Conservation (phyloP, 2,797 vertebrate species). For the Ataeniobius toweri region DNA sequence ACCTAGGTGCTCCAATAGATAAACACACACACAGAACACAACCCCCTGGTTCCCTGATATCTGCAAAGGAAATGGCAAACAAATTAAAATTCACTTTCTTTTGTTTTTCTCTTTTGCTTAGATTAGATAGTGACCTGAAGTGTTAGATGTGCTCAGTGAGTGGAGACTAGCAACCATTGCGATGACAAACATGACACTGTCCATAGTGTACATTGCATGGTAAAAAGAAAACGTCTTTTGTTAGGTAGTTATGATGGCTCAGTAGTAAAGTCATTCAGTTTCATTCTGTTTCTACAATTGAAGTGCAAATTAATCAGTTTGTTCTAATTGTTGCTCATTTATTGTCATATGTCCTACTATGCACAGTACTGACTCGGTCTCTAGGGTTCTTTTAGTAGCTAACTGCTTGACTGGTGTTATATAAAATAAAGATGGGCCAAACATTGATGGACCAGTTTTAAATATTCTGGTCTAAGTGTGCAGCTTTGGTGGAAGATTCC, state of each 20-base stretch:
- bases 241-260: no score
- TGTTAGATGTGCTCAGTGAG: conserved; percentile 73
- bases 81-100: no score
- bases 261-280: background rate
- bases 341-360: background rate
- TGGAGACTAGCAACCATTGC: conserved; percentile 67
- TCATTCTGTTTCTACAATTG: background rate
- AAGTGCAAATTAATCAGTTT: background rate
- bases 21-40: no score
- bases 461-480: background rate
- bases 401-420: background rate
- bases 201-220: conserved; percentile 8
- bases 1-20: no score
- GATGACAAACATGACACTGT: conserved; percentile 58
- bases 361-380: background rate
- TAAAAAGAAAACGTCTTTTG: conserved; percentile 10
- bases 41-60: no score
- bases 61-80: no score
- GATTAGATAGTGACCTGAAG: conserved; percentile 69
- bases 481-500: conserved; percentile 11
- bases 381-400: background rate
- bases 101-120: conserved; percentile 24
- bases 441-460: conserved; percentile 61
- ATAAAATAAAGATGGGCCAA: conserved; percentile 6
- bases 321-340: background rate